Base-by-base conservation (phyloP, 2,888 invertebrate genomes). In the Tipula vernalis region DNA sequence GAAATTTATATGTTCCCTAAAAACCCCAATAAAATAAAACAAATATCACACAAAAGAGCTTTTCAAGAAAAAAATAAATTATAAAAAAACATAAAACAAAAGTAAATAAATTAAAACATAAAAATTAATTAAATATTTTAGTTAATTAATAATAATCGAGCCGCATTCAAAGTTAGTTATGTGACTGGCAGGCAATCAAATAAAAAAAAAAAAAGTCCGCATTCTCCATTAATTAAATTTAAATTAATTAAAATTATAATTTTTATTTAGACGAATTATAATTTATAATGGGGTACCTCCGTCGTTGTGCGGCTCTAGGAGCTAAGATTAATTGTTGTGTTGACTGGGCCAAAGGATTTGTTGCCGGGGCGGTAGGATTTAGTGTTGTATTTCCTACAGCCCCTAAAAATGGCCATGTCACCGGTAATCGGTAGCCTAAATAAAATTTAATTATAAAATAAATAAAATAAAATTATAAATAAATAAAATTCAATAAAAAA, bases 321-420 rank as follows among this genome's bases (percentile, higher is more conserved):
- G 95, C 94, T 92, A 95, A 93, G 92, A 95, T 94, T 91, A 95
- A 94, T 92, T 93, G 94, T 89, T 91, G 90, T 89, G 91, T 90
- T 91, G 94, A 93, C 86, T 87, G 87, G 91, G 93, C 92, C 91
- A 85, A 42, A 42, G 85, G 85, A 42, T 94, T 92, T 91, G 93
- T 93, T 57, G 87, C 57, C 15, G 88, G 86, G 89, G 91, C 91
- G 89, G 91, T 91, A 90, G 41, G 85, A 85, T 85, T 85, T 42
- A 85, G 39, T 42, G 36, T 39, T 86, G 86, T 57, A 86, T 93
- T 92, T 89, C 93, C 91, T 88, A 93, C 91, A 88, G 92, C 91
- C 88, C 93, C 93, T 92, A 95, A 93, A 94, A 95, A 95, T 92
- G 95, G 95, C 95, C 95, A 95, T 92, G 95, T 92, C 93, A 95